A percentile compares a stretch with the other conserved stretches of the same genome.
Conservation (phyloP, 1,140 invertebrate genomes). For the Philotrypesis tridentata region DNA sequence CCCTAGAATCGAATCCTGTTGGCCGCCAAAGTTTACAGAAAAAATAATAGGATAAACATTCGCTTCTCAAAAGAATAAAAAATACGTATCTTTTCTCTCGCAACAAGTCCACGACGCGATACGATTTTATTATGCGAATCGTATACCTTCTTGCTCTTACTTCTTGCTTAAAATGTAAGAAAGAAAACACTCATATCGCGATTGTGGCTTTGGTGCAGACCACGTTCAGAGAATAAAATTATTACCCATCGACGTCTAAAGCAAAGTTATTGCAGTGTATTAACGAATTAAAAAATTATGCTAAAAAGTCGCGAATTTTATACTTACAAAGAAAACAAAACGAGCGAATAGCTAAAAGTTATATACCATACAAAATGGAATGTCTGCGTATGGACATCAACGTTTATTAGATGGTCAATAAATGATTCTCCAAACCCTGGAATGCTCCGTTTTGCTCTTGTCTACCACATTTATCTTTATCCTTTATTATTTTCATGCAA, state of each 20-base stretch:
- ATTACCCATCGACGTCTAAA: conserved; percentile 47
- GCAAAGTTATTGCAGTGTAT: conserved; percentile 5
- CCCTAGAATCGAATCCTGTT: conserved; percentile 38
- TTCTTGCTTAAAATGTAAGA: conserved; percentile 9
- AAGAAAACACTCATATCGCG: conserved; percentile 45
- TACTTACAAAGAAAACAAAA: conserved; percentile 18
- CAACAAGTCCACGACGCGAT: conserved; percentile 59
- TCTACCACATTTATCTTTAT: conserved; percentile 50
- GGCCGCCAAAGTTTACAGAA: conserved; percentile 27
- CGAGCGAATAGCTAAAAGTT: conserved; percentile 5
- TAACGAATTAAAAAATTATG: conserved; percentile 23
- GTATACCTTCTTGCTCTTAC: conserved; percentile 29
- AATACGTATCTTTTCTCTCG: conserved; percentile 53
- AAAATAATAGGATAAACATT: conserved; percentile 13
- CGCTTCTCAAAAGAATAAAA: conserved; percentile 37
- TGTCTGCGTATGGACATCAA: conserved; percentile 65
- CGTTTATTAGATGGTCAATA: conserved; percentile 32
- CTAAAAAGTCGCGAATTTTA: conserved; percentile 30
- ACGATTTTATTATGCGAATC: conserved; percentile 55
- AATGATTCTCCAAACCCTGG: conserved; percentile 44
- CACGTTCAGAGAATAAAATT: conserved; percentile 59
- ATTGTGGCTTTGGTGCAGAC: conserved; percentile 56
- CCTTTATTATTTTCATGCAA: conserved; percentile 19
- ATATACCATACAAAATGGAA: conserved; percentile 61
- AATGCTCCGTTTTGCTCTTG: conserved; percentile 58